Base-by-base conservation (phyloP, 2,888 invertebrate species). In the Gortyna flavago region DNA sequence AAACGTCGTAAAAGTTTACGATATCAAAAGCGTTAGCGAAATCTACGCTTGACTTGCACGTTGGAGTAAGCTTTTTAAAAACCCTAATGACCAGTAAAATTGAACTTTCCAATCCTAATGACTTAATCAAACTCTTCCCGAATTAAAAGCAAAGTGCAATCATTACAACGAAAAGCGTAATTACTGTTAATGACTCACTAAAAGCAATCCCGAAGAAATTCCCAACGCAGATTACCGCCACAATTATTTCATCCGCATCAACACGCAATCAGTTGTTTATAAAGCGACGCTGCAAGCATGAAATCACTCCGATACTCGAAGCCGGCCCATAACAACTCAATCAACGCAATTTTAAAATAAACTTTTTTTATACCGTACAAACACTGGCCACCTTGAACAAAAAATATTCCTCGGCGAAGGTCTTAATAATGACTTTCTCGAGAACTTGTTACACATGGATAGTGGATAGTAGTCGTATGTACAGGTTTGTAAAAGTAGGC, bases 321-420 rank as follows among this genome's bases (percentile, higher is more conserved):
- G 88, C 90, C 90, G 90, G 85, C 90, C 90, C 93, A 93, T 95
- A 95, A 95, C 95, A 95, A 95, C 96, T 96, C 95, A 96, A 96
- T 95, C 95, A 95, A 94, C 94, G 94, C 93, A 94, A 93, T 94
- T 95, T 95, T 93, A 93, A 95, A 94, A 95, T 94, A 93, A 95
- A 93, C 93, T 95, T 94, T 95, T 94, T 88, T 89, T 88, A 84
- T 85, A 90, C 91, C 92, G 92, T 89, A 91, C 91, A 91, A 91
- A 92, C 90, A 91, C 88, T 91, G 91, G 90, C 91, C 91, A 91
- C 90, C 87, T 90, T 90, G 91, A 88, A 90, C 93, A 95, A 95
- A 95, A 94, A 94, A 93, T 89, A 89, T 89, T 85, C 81, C 64
- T 65, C 85, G 65, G 80, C 91, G 92, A 93, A 94, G 93, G 93